These are phyloP conservation scores for Cryptotermes secundus DNA, from an alignment of 1,140 invertebrate species.

Conservation along the genomic window DNA sequence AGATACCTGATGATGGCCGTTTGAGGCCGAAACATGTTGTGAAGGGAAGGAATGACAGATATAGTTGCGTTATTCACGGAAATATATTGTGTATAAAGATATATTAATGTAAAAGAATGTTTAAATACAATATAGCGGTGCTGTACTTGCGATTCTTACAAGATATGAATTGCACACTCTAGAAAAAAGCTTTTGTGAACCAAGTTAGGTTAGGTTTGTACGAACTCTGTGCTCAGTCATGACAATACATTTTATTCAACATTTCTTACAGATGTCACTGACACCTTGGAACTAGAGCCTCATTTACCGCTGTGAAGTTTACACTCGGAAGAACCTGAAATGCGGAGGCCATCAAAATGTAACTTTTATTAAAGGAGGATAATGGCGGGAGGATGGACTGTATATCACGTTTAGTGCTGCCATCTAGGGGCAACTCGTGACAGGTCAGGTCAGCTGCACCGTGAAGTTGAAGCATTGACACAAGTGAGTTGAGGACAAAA, in stretches of 20 bases:
- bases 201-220: too few relatives aligned
- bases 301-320: background rate
- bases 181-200: too few relatives aligned
- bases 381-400: background rate
- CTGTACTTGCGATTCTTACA: too few relatives aligned
- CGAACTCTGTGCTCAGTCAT: too few relatives aligned
- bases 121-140: too few relatives aligned
- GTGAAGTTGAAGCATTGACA: background rate
- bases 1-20: too few relatives aligned
- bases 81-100: too few relatives aligned
- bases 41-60: too few relatives aligned
- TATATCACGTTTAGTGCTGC: background rate
- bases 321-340: background rate
- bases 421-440: slow-evolving; percentile 1
- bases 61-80: too few relatives aligned
- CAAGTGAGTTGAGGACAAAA: background rate
- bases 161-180: too few relatives aligned
- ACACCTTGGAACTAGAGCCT: background rate
- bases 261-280: background rate
- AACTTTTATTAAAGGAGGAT: slow-evolving; percentile 15
- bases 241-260: background rate
- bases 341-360: slow-evolving; percentile 1
- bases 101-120: too few relatives aligned
- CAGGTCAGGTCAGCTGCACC: background rate
- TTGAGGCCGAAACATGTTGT: too few relatives aligned